Evolutionary conservation across 2,888 invertebrate species (phyloP), one percentile per base, ranked within the genome.

Genomic region (Odiellus spinosus): DNA sequence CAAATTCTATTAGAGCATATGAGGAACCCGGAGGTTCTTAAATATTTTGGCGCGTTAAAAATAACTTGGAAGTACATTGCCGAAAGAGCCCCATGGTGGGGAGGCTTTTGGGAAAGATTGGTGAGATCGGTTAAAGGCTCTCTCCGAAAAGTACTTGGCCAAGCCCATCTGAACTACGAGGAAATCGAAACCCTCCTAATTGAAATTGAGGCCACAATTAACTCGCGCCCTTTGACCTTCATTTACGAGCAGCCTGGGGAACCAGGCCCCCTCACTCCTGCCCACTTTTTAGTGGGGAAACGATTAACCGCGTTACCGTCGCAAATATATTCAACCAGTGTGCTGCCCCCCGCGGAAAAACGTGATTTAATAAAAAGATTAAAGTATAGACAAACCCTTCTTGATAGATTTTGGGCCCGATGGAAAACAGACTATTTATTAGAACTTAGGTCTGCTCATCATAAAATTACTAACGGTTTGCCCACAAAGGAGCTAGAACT

Each of bases 81-180:
- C 4, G 64, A 64, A 8, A 53, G 58, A 1, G 62, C 65, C 3
- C 55, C 67, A 3, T 68, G 67, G 26, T 64, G 63, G 64, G 67
- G 67, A 39, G 66, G 67, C 40, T 63, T 61, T 54, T 70, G 64
- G 59, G 66, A 69, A 54, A 52, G 66, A 18, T 51, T 69, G 6
- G 57, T 67, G n/a, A 58, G 62, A 5, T 40, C 62, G 5, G 34
- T 67, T 5, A 69, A 71, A 53, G 48, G 48, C 5, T 40, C 65
- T 5, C 46, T 68, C 17, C 45, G 61, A 12, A 56, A 59, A 43
- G 54, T 61, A 5, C 49, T 68, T 2, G 63, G 66, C 6, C 58
- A 56, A 42, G 55, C 59, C 3, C 57, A 55, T 69, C 71, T 53
- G 67, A 68, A 51, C 3, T 52, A 52, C 38, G 59, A 60, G 34